Base-by-base conservation (phyloP, 2,888 invertebrate genomes). In the Ferrisia virgata region DNA sequence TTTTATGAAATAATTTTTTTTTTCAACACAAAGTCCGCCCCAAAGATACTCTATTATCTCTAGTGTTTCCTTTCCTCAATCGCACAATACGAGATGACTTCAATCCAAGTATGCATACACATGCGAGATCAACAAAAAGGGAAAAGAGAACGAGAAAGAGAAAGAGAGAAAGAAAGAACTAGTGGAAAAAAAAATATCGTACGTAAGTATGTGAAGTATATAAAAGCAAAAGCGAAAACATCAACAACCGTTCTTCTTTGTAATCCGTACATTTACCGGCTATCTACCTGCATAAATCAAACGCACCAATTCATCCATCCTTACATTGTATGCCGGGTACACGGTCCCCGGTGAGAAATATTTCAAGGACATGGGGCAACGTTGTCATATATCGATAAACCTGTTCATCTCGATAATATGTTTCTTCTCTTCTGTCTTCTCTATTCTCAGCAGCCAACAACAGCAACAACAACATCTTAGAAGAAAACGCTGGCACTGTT, bases 211-310 rank as follows among this genome's bases (percentile, higher is more conserved):
- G n/a, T n/a, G n/a, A n/a, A n/a, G n/a, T 9, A 47, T 6, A 39
- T 28, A 25, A 28, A 39, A 28, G 40, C 15, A 33, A 47, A 47
- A 80, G 80, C 53, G 31, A 47, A 43, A 47, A 80, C 53, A n/a
- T 18, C 43, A 43, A 43, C 79, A 79, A 47, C 53, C 53, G 31
- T 15, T 80, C 28, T 33, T 80, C 33, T 33, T 43, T 80, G 53
- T 25, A 28, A 18, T 40, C 53, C 79, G n/a, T 47, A 47, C 80
- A 79, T 31, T 33, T 43, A 28, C 47, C 80, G 47, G 43, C 28
- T 79, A 79, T 43, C 47, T 80, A 47, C 80, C 72, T 80, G 80
- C 80, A 43, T 80, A 47, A 80, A 80, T 80, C 80, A 80, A 80
- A 47, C 80, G 47, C 31, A 80, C 80, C 80, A 53, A 80, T 80